Conservation (phyloP, 2,113 vertebrate species). For the Leuciscus idus region DNA sequence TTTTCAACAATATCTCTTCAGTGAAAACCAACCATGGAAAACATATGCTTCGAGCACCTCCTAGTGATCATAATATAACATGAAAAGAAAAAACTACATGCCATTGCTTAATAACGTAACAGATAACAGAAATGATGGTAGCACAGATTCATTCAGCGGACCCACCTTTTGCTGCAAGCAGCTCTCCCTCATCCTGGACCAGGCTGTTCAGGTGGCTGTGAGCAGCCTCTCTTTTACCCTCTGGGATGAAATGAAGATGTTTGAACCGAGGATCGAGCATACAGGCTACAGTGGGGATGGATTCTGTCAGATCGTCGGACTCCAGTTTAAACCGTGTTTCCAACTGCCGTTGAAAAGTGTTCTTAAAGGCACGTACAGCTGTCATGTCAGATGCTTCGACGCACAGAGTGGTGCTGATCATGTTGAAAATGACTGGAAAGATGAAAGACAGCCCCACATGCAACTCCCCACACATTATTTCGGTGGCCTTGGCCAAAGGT, state of each 20-base stretch:
- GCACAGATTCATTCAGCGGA: constrained; percentile 10
- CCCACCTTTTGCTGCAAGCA: neutral
- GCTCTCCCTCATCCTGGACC: neutral
- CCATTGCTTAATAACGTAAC: too few species aligned
- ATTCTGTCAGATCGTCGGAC: too few species aligned
- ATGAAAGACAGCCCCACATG: constrained; percentile 32
- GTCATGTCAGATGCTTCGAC: neutral
- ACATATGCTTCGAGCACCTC: too few species aligned
- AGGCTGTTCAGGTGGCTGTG: neutral
- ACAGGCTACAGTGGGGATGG: neutral
- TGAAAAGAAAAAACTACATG: too few species aligned
- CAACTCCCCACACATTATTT: constrained; percentile 42
- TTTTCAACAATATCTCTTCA: too few species aligned
- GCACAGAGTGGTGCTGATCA: neutral
- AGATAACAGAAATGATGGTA: too few species aligned
- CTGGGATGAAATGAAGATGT: neutral
- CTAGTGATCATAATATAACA: too few species aligned
- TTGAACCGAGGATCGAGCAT: neutral
- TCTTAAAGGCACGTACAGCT: neutral
- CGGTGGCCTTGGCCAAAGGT: constrained; percentile 28
- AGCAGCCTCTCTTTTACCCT: neutral
- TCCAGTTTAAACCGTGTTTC: too few species aligned
- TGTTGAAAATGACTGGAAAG: neutral
- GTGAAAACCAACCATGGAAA: too few species aligned
- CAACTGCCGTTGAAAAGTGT: neutral